Evolutionary conservation across 2,888 invertebrate species (phyloP), one percentile per base, ranked within the genome.

Genomic region (Morinoia aosen): DNA sequence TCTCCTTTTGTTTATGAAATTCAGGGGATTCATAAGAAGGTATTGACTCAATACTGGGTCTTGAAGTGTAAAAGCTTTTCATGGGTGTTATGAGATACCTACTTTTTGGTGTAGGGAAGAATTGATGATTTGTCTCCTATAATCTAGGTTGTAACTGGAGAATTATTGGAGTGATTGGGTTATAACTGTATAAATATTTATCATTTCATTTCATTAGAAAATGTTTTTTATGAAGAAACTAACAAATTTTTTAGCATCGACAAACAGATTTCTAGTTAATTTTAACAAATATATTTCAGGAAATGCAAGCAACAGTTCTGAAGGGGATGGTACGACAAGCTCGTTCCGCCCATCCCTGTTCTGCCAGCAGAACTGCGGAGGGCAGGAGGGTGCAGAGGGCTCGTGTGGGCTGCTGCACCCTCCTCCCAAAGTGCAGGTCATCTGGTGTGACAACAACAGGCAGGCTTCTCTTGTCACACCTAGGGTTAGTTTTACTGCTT

Each of bases 391-490:
- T 10, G 93, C 19, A 11, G 93, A 93, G 48, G 93, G 93, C 12
- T 57, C 58, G 33, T 93, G 93, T 57, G 93, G 93, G 12, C 10
- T 93, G 93, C 57, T 93, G 25, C 93, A 93, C 25, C 93, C 93
- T 56, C 93, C 93, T 7, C 93, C 93, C 57, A 39, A 58, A 11
- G 57, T 48, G 56, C 96, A 96, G 58, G 94, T 96, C 16, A 95
- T 96, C 10, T 96, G 96, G 96, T 94, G 96, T 58, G 96, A 96
- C 88, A 96, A 96, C 95, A 96, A 96, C 91, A 96, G 96, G 88
- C 96, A 96, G 58, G 96, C 96, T 61, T 91, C 96, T 33, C 95
- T 96, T 25, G 91, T 96, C 16, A 76, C 95, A 39, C 96, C 96
- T 5, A 96, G 95, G 96, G 96, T 96, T 48, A 94, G 95, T 88